A percentile compares a stretch with the other conserved stretches of the same genome.
Conservation (phyloP, 2,113 vertebrate species). For the Cygnus buccinator region DNA sequence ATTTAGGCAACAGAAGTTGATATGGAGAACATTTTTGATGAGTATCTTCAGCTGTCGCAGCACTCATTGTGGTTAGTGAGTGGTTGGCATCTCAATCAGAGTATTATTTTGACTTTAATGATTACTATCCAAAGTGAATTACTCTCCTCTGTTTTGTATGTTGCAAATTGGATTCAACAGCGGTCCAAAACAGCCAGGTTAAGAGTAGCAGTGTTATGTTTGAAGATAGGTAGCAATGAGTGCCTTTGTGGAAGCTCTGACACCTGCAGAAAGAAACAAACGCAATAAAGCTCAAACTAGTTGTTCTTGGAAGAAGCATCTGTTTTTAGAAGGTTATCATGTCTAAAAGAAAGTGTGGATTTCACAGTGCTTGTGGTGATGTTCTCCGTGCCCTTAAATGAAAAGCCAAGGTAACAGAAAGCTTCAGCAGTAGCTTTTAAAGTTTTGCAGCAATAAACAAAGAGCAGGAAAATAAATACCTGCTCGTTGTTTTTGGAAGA, state of each 20-base stretch:
- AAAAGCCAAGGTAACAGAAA: slow-evolving; percentile 1
- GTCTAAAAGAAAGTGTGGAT: background rate
- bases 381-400: background rate
- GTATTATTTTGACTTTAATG: background rate
- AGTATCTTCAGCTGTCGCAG: background rate
- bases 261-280: background rate
- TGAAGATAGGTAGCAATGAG: background rate
- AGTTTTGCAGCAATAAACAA: background rate
- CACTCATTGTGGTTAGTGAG: background rate
- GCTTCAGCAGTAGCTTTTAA: background rate
- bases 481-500: slow-evolving; percentile 26
- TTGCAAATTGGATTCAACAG: background rate
- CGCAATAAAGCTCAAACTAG: background rate
- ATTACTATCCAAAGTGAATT: background rate
- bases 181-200: background rate
- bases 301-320: slow-evolving; percentile 17
- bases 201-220: background rate
- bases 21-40: background rate
- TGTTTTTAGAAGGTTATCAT: background rate
- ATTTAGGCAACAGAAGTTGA: background rate
- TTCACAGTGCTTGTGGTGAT: background rate
- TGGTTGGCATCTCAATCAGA: background rate
- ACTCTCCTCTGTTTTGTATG: background rate
- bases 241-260: background rate
- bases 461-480: slow-evolving; percentile 1